Evolutionary conservation across 1,140 invertebrate species (phyloP).

Genomic region (Cotesia vestalis): DNA sequence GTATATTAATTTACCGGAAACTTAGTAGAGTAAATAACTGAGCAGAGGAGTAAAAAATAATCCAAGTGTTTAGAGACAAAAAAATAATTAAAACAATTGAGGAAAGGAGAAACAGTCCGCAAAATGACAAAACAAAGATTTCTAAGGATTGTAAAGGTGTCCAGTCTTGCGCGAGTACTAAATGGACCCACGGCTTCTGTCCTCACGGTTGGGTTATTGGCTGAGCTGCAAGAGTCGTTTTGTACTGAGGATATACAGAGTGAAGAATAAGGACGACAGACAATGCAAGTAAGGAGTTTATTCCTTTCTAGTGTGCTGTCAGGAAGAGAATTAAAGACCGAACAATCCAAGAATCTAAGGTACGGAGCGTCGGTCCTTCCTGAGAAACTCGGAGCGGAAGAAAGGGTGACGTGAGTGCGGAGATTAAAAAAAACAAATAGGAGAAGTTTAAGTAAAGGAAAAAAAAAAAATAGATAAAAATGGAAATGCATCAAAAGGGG

Average conservation of each 20-base stretch:
- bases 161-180: constrained; percentile 2
- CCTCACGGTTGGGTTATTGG: constrained; percentile 33
- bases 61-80: background rate
- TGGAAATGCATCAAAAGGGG: background rate
- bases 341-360: no score
- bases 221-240: constrained; percentile 18
- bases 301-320: background rate
- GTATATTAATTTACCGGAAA: no score
- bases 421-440: background rate
- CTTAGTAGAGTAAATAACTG: background rate
- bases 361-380: background rate
- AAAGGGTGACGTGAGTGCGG: background rate
- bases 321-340: background rate
- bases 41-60: background rate
- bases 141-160: constrained; percentile 8
- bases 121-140: constrained; percentile 19
- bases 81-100: constrained; percentile 17
- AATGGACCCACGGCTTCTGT: constrained; percentile 32
- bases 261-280: background rate
- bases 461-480: constrained; percentile 15
- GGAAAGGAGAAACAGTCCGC: constrained; percentile 22
- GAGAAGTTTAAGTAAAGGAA: background rate
- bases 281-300: background rate
- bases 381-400: background rate
- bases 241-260: background rate